Conservation (phyloP, 23 tunicate genomes). For the Ciona savignyi region DNA sequence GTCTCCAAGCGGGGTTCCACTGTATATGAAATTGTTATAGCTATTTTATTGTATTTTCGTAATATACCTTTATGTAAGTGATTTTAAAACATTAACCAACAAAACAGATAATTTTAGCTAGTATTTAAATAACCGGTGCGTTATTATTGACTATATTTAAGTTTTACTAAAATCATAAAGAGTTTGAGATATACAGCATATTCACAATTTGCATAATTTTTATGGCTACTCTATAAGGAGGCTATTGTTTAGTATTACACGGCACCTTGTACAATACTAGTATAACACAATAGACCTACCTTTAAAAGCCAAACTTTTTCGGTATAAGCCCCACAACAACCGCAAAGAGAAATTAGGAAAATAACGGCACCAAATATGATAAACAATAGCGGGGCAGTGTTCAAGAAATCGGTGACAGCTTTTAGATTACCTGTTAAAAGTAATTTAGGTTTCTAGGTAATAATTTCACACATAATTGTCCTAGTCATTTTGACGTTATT, state of each 20-base stretch:
- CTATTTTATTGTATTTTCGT: background rate
- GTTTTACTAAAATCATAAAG: too few species aligned
- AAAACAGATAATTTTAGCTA: too few species aligned
- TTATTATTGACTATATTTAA: too few species aligned
- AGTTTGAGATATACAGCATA: background rate
- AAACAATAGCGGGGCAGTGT: conserved; percentile 25
- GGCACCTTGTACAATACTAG: too few species aligned
- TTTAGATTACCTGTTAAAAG: conserved; percentile 10
- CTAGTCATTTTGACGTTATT: too few species aligned
- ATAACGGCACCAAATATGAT: conserved; percentile 27
- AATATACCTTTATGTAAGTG: background rate
- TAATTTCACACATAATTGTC: too few species aligned
- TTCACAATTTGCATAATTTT: background rate
- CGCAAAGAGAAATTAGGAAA: conserved; percentile 23
- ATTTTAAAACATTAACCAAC: background rate
- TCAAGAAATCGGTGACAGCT: conserved; percentile 12
- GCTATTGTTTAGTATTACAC: too few species aligned
- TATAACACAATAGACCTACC: conserved; percentile 13
- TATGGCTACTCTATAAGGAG: too few species aligned
- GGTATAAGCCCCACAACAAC: conserved; percentile 29
- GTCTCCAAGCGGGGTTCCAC: too few species aligned
- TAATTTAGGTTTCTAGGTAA: too few species aligned
- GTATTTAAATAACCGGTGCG: background rate
- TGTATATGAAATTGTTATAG: too few species aligned
- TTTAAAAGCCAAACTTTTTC: conserved; percentile 24